A percentile compares a stretch with the other conserved stretches of the same genome.
phyloP scores from a whole-genome alignment of 2,888 invertebrate species.

The Mythimna albipuncta region DNA sequence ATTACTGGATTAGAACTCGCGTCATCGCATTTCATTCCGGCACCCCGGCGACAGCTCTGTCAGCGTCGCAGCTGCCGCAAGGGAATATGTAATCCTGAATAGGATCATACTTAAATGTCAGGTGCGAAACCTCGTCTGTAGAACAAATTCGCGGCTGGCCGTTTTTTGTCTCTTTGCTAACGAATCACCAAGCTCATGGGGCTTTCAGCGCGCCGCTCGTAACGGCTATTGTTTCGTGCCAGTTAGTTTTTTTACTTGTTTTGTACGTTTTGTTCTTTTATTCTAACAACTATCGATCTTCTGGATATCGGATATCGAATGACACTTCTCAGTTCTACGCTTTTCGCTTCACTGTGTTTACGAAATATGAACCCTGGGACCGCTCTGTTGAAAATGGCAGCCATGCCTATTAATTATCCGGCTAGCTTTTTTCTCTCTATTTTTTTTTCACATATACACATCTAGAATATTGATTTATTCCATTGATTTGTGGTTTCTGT shows the following conservation, averaged over 20 bases:
- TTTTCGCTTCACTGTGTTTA: slow-evolving; percentile 34
- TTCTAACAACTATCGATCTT: slow-evolving; percentile 73
- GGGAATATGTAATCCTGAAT: slow-evolving; percentile 60
- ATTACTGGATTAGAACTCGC: slow-evolving; percentile 57
- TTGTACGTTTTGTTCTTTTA: slow-evolving; percentile 70
- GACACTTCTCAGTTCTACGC: slow-evolving; percentile 55
- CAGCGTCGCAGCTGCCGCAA: slow-evolving; percentile 47
- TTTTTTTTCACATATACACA: not conserved
- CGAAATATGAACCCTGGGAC: slow-evolving; percentile 36
- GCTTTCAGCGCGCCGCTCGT: slow-evolving; percentile 77
- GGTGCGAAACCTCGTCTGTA: slow-evolving; percentile 51
- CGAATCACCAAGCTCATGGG: slow-evolving; percentile 79
- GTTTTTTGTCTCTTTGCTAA: slow-evolving; percentile 76
- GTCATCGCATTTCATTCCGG: slow-evolving; percentile 57
- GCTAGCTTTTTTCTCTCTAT: not conserved
- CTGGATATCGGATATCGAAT: slow-evolving; percentile 61
- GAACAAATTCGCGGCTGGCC: slow-evolving; percentile 55
- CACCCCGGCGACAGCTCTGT: slow-evolving; percentile 52
- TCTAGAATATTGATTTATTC: not conserved
- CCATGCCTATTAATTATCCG: slow-evolving; percentile 22
- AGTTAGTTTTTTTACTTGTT: slow-evolving; percentile 71
- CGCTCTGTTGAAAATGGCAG: slow-evolving; percentile 6
- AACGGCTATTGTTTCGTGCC: slow-evolving; percentile 78
- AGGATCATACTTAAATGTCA: slow-evolving; percentile 59
- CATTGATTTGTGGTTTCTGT: not conserved